These are phyloP conservation scores for Coendou prehensilis DNA, from an alignment of 2,797 vertebrate genomes.

Conservation along the genomic window DNA sequence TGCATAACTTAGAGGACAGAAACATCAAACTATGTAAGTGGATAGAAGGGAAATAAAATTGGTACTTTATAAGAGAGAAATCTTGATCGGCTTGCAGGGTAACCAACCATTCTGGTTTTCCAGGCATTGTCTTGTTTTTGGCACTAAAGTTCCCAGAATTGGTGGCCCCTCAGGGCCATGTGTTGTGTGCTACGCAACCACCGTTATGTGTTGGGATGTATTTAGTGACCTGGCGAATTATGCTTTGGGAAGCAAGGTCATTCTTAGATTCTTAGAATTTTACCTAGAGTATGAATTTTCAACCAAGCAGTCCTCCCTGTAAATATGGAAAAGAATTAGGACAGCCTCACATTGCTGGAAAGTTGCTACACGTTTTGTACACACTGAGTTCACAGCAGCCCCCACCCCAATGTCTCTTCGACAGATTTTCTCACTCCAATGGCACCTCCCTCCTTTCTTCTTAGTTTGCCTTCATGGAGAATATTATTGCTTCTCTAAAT, in stretches of 20 bases:
- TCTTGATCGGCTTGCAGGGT: neutral
- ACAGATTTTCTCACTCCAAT: neutral
- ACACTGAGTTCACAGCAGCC: neutral
- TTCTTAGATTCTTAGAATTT: neutral
- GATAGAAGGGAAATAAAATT: neutral
- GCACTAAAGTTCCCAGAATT: neutral
- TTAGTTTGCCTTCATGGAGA: neutral
- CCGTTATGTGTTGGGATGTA: neutral
- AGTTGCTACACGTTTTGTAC: neutral
- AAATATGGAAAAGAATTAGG: neutral
- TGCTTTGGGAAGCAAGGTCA: neutral
- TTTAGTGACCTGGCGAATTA: neutral
- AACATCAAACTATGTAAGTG: neutral
- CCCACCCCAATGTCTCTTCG: neutral
- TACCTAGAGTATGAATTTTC: neutral
- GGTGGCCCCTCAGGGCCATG: neutral
- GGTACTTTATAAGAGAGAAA: neutral
- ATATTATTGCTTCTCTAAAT: neutral
- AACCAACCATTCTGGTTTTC: neutral
- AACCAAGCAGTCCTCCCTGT: neutral
- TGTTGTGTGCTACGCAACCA: neutral
- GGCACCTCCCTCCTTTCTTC: neutral
- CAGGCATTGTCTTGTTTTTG: neutral
- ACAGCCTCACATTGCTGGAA: neutral
- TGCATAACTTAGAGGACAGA: neutral